Base-by-base conservation (phyloP, 2,113 vertebrate species). In the Triplophysa tibetana region DNA sequence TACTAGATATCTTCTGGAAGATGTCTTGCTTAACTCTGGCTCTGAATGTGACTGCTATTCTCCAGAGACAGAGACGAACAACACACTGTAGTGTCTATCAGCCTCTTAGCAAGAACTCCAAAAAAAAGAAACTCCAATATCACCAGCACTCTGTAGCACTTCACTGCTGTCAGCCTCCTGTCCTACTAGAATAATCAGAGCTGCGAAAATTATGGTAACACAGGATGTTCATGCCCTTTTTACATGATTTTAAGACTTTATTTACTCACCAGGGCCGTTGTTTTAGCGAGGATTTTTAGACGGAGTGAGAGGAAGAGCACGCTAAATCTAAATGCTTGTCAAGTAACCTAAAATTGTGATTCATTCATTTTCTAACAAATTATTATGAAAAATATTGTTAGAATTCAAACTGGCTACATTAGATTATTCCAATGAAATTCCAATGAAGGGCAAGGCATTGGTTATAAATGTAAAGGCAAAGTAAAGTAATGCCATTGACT, bases 81-180 rank as follows among this genome's bases (percentile, higher is more conserved):
- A 21, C 54, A 77, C 33, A 63, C 45, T 60, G 41, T 52, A 64
- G 21, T 65, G 56, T 78, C 74, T 70, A 60, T 81, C 75, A 64
- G 43, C 74, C 80, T 63, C 63, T 64, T 72, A 66, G 74, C 58
- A 45, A 64, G 67, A 23, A 26, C 70, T 75, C 19, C n/a, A 56
- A 56, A 52, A 56, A n/a, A n/a, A 56, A 52, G n/a, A n/a, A 17
- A 6, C 54, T 56, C 19, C 19, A 56, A n/a, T 63, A 9, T 24
- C 52, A 43, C 70, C 75, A 48, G 33, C 67, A 52, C 67, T 73
- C 74, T 45, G 50, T 45, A 33, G 29, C 48, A 7, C 24, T 84
- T 58, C 75, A 66, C 75, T 45, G 70, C 56, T 69, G 75, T 78
- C 82, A 69, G 43, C 16, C 43, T 67, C 24, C 9, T 81, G 78